Base-by-base conservation (phyloP, 1,140 invertebrate genomes). In the Archegozetes longisetosus region DNA sequence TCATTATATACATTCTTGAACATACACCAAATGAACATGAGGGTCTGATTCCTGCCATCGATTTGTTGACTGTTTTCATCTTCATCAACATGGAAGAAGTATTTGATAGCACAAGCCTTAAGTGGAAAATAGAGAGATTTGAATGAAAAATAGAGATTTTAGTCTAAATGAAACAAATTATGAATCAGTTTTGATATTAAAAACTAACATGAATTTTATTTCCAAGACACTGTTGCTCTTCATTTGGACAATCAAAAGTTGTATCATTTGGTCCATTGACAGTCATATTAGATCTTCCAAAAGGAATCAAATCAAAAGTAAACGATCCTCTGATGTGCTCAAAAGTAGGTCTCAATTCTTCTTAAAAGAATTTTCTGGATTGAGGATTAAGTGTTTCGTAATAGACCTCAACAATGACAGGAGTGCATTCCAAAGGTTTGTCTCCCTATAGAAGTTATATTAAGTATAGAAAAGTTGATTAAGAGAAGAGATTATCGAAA, bases 11-110 rank as follows among this genome's bases (percentile, higher is more conserved):
- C 49, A 40, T 61, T 61, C 26, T 61, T 61, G 26, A 56, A 61
- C 60, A 61, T 62, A 48, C 59, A 61, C 20, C 47, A 1, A 29
- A 61, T 60, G 26, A 57, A 60, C 9, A 25, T 17, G 12, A 61
- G 27, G n/a, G 59, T 61, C 60, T 61, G 59, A 60, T 61, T 61
- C 27, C 60, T 61, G 23, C 59, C 57, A 50, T 61, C 59, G 55
- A 26, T 61, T 40, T 62, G 22, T 1, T 17, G 13, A 22, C 27
- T 28, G 3, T 61, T 46, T 22, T 27, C 22, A 13, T 47, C 14
- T 3, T 60, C 58, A 25, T 54, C 51, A 12, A 29, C 9, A 22
- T 60, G 26, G 12, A 62, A 61, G 57, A 22, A 61, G 9, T 23
- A 13, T 2, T 29, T 49, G 12, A 61, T 49, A 1, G 57, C 59